These are phyloP conservation scores for Epicauta chinensis DNA, from an alignment of 1,140 invertebrate species.

Conservation along the genomic window DNA sequence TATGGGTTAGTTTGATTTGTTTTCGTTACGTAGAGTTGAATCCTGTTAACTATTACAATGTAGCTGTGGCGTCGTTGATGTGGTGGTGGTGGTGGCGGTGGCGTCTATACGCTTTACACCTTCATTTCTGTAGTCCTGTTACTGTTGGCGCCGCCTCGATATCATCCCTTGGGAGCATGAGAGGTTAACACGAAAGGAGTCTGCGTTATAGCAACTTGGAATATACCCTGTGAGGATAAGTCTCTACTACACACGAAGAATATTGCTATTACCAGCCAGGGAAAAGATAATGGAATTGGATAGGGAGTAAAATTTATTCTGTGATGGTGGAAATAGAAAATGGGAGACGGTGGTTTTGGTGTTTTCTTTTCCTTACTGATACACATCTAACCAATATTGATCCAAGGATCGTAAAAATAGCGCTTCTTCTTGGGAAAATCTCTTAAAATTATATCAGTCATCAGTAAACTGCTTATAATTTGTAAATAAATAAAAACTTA, in stretches of 20 bases:
- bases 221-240: constrained; percentile 14
- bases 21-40: no score
- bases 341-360: background rate
- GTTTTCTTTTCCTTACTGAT: no score
- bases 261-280: constrained; percentile 14
- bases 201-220: constrained; percentile 12
- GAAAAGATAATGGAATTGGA: constrained; percentile 16
- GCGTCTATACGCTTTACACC: constrained; percentile 6
- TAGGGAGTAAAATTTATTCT: constrained; percentile 16
- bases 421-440: no score
- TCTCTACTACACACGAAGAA: constrained; percentile 11
- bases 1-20: no score
- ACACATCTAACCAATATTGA: no score
- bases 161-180: constrained; percentile 13
- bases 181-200: constrained; percentile 12
- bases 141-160: constrained; percentile 14
- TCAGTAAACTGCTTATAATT: no score
- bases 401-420: no score
- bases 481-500: no score
- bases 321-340: constrained; percentile 11
- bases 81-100: background rate
- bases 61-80: background rate
- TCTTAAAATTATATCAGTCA: no score
- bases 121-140: constrained; percentile 14
- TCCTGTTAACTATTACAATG: no score